Base-by-base conservation (phyloP, 2,113 vertebrate genomes). In the Sciurus niger region DNA sequence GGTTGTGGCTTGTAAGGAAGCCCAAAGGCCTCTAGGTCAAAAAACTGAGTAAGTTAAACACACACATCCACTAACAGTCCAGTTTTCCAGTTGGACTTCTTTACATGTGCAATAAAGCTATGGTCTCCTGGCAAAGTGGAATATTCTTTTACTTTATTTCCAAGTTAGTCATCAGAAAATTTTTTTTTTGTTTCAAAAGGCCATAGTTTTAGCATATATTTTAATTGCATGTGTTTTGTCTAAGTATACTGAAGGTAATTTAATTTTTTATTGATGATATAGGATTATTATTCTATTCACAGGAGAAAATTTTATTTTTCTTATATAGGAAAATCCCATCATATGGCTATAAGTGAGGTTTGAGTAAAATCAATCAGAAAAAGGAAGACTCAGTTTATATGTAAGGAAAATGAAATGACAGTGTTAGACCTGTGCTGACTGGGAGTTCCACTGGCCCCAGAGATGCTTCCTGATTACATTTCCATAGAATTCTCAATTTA, bases 121-220 rank as follows among this genome's bases (percentile, higher is more conserved):
- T 3, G 58, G 40, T 55, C 34, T 32, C 46, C 46, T 84, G 82
- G 20, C 40, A 72, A 90, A 73, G 65, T 67, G 13, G 4, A 8
- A 0, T 58, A 68, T 58, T 77, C 8, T 67, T 6, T 73, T 95
- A 51, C 92, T 92, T 24, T 77, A 65, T 80, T 82, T 84, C 37
- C 32, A 90, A 85, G 11, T 43, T 74, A 70, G 30, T 13, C 34
- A 63, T 12, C 73, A 78, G 67, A 80, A 87, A 55, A n/a, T n/a
- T 22, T 9, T 6, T 14, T 96, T 94, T 92, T 92, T 63, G 2
- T 55, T 95, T 87, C 20, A 63, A 86, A 94, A 85, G 4, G 2
- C 72, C 9, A 37, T 43, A 77, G n/a, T 78, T 96, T 25, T 94
- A 82, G 90, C 96, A 96, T 76, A 48, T 28, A 84, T 80, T 92